Conservation (phyloP, 1,140 invertebrate genomes). For the Epicauta chinensis region DNA sequence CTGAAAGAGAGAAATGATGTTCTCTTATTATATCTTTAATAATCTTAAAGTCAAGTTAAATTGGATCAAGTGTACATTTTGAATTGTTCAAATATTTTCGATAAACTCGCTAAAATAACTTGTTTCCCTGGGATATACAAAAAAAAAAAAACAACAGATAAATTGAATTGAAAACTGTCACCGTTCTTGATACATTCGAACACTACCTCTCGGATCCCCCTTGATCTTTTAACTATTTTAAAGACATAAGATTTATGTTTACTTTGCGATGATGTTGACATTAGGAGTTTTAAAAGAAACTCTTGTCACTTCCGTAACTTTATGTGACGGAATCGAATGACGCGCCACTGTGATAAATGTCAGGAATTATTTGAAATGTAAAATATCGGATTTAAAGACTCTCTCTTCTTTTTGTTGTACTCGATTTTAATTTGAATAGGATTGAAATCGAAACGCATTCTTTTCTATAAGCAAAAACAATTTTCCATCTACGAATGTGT, state of each 20-base stretch:
- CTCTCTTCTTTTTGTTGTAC: background rate
- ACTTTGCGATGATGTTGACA: background rate
- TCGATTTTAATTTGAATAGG: background rate
- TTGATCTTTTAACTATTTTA: background rate
- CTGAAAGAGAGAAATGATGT: no score
- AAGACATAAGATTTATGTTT: slow-evolving; percentile 2
- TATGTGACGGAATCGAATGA: background rate
- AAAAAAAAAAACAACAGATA: no score
- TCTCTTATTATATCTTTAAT: no score
- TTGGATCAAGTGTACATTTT: no score
- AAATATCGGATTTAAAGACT: background rate
- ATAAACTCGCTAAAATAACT: no score
- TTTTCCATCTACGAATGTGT: no score
- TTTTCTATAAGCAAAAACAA: no score
- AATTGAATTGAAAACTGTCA: background rate
- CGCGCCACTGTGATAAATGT: slow-evolving; percentile 1
- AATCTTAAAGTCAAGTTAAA: no score
- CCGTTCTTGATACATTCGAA: no score
- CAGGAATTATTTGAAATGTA: background rate
- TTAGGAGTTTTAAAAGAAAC: no score
- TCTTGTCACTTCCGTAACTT: background rate
- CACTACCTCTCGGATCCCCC: background rate
- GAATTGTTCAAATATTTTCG: no score
- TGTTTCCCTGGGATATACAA: no score
- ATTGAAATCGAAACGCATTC: background rate